A percentile compares a stretch with the other conserved stretches of the same genome.
Evolutionary conservation across 2,888 invertebrate species (phyloP).

Genomic region (Catocala nupta): DNA sequence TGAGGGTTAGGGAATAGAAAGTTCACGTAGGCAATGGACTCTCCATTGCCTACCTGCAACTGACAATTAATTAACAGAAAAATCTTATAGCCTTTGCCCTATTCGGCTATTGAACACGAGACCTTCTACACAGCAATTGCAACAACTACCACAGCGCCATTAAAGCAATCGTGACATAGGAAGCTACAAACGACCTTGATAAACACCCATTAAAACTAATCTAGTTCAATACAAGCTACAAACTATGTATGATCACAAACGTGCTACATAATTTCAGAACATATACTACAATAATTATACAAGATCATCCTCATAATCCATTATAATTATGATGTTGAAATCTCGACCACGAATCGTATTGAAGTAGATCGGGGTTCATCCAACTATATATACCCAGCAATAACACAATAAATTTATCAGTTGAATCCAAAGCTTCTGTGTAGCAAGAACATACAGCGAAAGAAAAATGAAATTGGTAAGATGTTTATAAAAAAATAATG

Average conservation of each 20-base stretch:
- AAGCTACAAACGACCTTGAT: no score
- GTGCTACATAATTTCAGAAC: conserved; percentile 41
- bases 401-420: conserved; percentile 70
- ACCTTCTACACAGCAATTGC: no score
- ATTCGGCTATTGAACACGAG: no score
- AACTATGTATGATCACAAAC: conserved; percentile 8
- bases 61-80: no score
- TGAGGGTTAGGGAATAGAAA: no score
- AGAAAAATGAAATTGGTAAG: conserved; percentile 74
- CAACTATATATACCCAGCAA: conserved; percentile 77
- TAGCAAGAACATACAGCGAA: conserved; percentile 41
- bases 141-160: no score
- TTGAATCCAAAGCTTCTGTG: conserved; percentile 59
- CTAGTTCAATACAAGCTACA: neutral
- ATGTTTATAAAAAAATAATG: neutral
- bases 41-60: no score
- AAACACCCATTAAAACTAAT: no score
- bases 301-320: conserved; percentile 67
- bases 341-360: conserved; percentile 64
- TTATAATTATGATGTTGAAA: conserved; percentile 72
- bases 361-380: conserved; percentile 72
- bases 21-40: no score
- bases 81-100: no score
- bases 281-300: conserved; percentile 69
- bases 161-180: no score